These are phyloP conservation scores for Brachyhypopomus occidentalis DNA, from an alignment of 2,113 vertebrate species.

Conservation along the genomic window DNA sequence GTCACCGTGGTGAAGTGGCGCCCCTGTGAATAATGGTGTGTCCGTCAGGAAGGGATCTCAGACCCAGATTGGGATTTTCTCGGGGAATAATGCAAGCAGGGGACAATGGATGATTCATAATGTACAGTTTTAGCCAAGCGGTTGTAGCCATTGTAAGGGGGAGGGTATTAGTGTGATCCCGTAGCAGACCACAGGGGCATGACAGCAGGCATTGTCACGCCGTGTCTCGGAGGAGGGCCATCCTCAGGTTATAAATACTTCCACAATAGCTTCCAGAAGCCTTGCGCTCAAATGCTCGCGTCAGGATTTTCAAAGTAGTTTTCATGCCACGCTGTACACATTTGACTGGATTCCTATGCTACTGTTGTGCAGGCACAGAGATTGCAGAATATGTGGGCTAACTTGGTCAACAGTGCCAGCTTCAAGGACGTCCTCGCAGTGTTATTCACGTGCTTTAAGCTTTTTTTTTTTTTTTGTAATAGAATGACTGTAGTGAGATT, in stretches of 20 bases:
- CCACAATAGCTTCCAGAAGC: constrained; percentile 58
- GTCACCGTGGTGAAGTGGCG: constrained; percentile 61
- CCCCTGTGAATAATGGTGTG: constrained; percentile 77
- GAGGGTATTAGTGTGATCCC: constrained; percentile 66
- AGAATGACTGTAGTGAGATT: constrained; percentile 12
- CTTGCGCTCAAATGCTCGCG: constrained; percentile 44
- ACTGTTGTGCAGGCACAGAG: constrained; percentile 5
- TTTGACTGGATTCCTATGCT: constrained; percentile 21
- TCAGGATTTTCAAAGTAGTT: constrained; percentile 36
- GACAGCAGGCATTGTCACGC: constrained; percentile 66
- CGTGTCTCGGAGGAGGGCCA: constrained; percentile 62
- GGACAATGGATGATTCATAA: constrained; percentile 80
- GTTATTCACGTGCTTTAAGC: not conserved
- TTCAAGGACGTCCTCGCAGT: not conserved
- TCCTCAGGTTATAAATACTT: constrained; percentile 68
- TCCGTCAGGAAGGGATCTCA: constrained; percentile 75
- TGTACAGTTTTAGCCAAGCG: constrained; percentile 74
- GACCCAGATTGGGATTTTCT: constrained; percentile 78
- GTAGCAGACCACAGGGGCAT: constrained; percentile 56
- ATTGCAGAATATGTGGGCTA: constrained; percentile 2
- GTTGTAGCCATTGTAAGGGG: constrained; percentile 68
- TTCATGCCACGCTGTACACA: constrained; percentile 25
- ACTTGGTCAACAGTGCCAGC: not conserved
- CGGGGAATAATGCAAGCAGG: constrained; percentile 75
- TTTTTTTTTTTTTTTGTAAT: constrained; percentile 17